Evolutionary conservation across 2,113 vertebrate species (phyloP), one percentile per base, ranked within the genome.

Genomic region (Rutilus rutilus): DNA sequence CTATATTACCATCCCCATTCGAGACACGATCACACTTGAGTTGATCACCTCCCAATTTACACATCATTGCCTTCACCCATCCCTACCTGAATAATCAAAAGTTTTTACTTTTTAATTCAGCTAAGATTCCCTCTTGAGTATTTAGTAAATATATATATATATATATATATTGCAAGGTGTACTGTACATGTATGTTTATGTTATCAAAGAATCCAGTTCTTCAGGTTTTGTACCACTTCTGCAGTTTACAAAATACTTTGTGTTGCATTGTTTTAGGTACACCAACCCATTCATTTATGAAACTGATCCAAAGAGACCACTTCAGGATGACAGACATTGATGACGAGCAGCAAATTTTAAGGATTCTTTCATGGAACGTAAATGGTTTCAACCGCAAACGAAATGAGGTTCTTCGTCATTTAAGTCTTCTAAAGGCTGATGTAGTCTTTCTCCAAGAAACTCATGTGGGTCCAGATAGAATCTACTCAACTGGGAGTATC

Each of bases 381-480:
- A 89, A 87, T 1, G 85, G 88, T 19, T 87, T 89, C 27, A 60
- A 45, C 42, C 76, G 59, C 12, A 89, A 89, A 60, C 82, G 60
- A 10, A 39, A 71, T 25, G 10, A 64, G 14, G 64, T 87, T n/a
- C 21, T 89, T 65, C 10, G 21, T n/a, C 62, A 87, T 36, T 47
- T 89, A 23, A 85, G 47, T n/a, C 21, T 76, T 7, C 60, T 87
- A 27, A 54, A 82, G 2, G 85, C 85, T 3, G 88, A 89, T 39
- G 73, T 89, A 21, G 71, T 87, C 4, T 87, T 89, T 78, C 88
- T 89, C 14, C 88, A 89, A 74, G 88, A 89, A 60, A 85, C 88
- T 64, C 88, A 87, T 65, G 25, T 85, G 19, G 85, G 88, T 39
- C 83, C 85, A 47, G 80, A 42, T 69, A 23, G 19, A 73, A 60